These are phyloP conservation scores for Protaetia brevitarsis DNA, from an alignment of 1,140 invertebrate genomes.

Conservation along the genomic window DNA sequence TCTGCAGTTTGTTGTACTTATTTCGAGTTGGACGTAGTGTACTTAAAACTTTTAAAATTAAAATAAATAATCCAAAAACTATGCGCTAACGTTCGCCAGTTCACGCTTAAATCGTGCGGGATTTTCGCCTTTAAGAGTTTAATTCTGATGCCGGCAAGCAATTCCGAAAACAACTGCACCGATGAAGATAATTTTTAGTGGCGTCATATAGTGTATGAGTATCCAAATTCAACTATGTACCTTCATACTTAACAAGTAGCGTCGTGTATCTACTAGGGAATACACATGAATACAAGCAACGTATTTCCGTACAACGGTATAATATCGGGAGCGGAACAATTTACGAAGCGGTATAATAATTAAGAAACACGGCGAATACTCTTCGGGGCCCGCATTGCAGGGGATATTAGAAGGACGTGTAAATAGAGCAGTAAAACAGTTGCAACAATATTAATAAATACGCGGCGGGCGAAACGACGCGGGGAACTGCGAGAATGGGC, in stretches of 20 bases:
- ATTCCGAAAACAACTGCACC: neutral
- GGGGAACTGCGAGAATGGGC: too few species aligned
- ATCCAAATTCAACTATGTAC: neutral
- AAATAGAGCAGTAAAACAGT: neutral
- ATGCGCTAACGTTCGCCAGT: too few species aligned
- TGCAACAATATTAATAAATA: slow-evolving; percentile 6
- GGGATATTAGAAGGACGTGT: neutral
- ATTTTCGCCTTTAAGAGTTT: too few species aligned
- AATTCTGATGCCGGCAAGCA: neutral
- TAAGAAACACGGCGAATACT: neutral
- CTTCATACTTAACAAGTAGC: too few species aligned
- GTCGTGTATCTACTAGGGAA: too few species aligned
- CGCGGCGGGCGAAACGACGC: neutral
- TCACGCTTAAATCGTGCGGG: too few species aligned
- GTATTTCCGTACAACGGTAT: neutral
- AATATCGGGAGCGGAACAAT: neutral
- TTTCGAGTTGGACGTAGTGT: too few species aligned
- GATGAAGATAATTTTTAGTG: neutral
- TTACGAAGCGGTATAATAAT: neutral
- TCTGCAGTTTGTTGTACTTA: too few species aligned
- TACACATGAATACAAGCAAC: too few species aligned
- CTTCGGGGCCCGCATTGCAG: neutral
- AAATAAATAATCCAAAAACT: too few species aligned
- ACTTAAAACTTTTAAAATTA: too few species aligned
- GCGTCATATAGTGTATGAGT: neutral